Evolutionary conservation across 2,888 invertebrate genomes (phyloP).

Genomic region (Leptothorax acervorum): DNA sequence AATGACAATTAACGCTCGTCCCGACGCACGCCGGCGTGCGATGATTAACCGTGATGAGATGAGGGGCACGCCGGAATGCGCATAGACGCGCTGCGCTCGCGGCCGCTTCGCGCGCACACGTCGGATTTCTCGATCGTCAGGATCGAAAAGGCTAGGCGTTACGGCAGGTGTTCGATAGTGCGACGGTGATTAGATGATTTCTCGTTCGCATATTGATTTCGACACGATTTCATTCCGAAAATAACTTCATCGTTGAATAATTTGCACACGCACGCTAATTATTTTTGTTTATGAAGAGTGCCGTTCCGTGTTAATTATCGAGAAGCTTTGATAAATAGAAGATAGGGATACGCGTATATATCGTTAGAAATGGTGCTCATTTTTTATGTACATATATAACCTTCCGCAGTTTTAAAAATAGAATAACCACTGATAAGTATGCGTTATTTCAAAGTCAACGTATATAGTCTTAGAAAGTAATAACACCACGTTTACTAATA

Average conservation of each 20-base stretch:
- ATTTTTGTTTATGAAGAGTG: neutral
- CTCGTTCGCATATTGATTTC: neutral
- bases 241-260: neutral
- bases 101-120: constrained; percentile 30
- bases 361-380: neutral
- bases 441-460: constrained; percentile 29
- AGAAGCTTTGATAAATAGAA: constrained; percentile 3
- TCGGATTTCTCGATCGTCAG: constrained; percentile 39
- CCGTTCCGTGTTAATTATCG: neutral
- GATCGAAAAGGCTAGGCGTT: neutral
- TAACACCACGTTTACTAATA: neutral
- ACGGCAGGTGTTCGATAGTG: constrained; percentile 1
- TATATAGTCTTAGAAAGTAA: neutral
- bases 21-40: constrained; percentile 62
- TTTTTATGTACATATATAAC: constrained; percentile 21
- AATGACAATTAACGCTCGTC: constrained; percentile 74
- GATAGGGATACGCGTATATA: neutral
- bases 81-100: constrained; percentile 62
- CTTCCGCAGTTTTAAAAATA: constrained; percentile 40
- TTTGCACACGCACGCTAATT: neutral
- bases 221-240: neutral
- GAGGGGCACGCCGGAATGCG: constrained; percentile 71
- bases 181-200: constrained; percentile 12
- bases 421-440: constrained; percentile 18
- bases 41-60: constrained; percentile 70